Evolutionary conservation across 2,797 vertebrate species (phyloP).

Genomic region (Pangasius macronema): DNA sequence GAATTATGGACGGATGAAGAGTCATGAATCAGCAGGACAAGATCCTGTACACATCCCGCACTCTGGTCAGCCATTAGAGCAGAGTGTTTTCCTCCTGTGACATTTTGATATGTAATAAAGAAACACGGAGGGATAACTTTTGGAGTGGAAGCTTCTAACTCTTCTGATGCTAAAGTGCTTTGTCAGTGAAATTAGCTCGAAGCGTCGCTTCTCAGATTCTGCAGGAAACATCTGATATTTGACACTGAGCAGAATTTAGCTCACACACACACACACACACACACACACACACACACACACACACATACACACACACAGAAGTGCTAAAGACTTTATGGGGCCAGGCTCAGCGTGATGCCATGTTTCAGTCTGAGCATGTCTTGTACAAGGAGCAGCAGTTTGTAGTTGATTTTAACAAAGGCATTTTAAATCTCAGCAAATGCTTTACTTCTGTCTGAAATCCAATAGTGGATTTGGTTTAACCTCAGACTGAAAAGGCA

Average conservation of each 20-base stretch:
- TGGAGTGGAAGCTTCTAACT: constrained; percentile 33
- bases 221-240: constrained; percentile 52
- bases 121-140: constrained; percentile 8
- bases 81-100: not conserved
- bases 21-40: constrained; percentile 27
- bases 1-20: not conserved
- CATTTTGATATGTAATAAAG: constrained; percentile 9
- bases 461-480: not conserved
- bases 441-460: not conserved
- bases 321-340: constrained; percentile 27
- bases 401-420: constrained; percentile 9
- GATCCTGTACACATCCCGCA: not conserved
- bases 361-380: constrained; percentile 26
- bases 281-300: not conserved
- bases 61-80: not conserved
- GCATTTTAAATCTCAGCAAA: not conserved
- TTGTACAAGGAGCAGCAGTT: constrained; percentile 5
- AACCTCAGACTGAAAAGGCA: not conserved
- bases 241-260: constrained; percentile 39
- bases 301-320: constrained; percentile 32
- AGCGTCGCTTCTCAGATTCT: constrained; percentile 20
- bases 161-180: constrained; percentile 35
- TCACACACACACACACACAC: not conserved
- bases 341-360: constrained; percentile 8
- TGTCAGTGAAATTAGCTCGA: constrained; percentile 27